Base-by-base conservation (phyloP, 2,888 invertebrate species). In the Andrena haemorrhoa region DNA sequence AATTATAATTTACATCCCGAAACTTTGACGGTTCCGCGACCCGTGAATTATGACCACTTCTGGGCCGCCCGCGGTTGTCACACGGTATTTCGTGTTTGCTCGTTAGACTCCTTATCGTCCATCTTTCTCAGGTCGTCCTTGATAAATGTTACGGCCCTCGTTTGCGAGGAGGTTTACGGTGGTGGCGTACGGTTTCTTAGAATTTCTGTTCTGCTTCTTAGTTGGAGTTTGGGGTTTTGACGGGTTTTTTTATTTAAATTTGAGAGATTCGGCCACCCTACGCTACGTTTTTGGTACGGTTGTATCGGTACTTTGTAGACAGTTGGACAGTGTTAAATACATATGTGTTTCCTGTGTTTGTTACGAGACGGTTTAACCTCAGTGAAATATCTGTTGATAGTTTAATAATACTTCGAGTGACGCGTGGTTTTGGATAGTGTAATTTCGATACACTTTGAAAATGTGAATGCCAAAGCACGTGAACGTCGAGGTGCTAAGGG, bases 1-100 rank as follows among this genome's bases (percentile, higher is more conserved):
- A 70, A 75, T 64, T 70, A 41, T 35, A 69, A 75, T 75, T 26
- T 64, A 58, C 6, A 20, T 23, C 0, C 33, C 10, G 64, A 35
- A 79, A 79, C 60, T 73, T 73, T 64, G 73, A 73, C 33, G 35
- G 63, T 35, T 56, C 33, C 64, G 33, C 20, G 64, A 33, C 12
- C 60, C 60, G 61, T 61, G 49, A 33, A 49, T 61, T 63, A 60
- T 60, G 10, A 31, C 47, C 60, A 23, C 35, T 41, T 60, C 29
- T 47, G 58, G 58, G 47, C 47, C 49, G 31, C 35, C 60, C 47
- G n/a, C 26, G 35, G 41, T 35, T 65, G 65, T 65, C 26, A 49
- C 64, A 64, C 64, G 64, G 20, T 20, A 20, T 51, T 51, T 20
- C 51, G 51, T 51, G 20, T 23, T 56, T 5, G 23, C 56, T 56